Conservation (phyloP, 2,888 invertebrate genomes). For the Cerastis rubricosa region DNA sequence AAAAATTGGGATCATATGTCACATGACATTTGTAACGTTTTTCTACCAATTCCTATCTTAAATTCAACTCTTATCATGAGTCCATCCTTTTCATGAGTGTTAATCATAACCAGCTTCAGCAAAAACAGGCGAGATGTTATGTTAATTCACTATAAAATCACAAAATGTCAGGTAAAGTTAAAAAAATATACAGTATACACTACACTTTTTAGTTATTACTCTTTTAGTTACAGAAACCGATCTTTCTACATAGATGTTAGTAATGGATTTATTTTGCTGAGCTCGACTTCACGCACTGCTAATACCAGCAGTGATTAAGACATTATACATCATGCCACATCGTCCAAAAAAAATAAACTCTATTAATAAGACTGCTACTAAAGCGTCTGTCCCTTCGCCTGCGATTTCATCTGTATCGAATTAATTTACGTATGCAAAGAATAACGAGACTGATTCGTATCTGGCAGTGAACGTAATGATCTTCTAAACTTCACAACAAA, state of each 20-base stretch:
- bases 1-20: conserved; percentile 3
- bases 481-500: not conserved
- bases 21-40: conserved; percentile 15
- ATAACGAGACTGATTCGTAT: not conserved
- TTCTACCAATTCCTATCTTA: not conserved
- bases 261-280: not conserved
- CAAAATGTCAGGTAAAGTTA: conserved; percentile 25
- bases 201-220: not conserved
- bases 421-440: not conserved
- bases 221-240: not conserved
- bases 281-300: not conserved
- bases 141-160: not conserved
- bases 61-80: conserved; percentile 5
- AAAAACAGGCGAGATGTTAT: not conserved
- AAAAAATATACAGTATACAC: not conserved
- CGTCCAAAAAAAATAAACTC: not conserved
- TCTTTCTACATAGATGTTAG: not conserved
- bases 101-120: not conserved
- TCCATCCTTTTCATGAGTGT: conserved; percentile 15
- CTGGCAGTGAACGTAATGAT: not conserved
- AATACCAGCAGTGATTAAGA: not conserved
- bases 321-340: not conserved
- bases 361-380: not conserved
- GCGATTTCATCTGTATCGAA: not conserved
- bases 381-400: not conserved